phyloP scores from a whole-genome alignment of 2,888 invertebrate genomes.

The Hylaea fasciaria region DNA sequence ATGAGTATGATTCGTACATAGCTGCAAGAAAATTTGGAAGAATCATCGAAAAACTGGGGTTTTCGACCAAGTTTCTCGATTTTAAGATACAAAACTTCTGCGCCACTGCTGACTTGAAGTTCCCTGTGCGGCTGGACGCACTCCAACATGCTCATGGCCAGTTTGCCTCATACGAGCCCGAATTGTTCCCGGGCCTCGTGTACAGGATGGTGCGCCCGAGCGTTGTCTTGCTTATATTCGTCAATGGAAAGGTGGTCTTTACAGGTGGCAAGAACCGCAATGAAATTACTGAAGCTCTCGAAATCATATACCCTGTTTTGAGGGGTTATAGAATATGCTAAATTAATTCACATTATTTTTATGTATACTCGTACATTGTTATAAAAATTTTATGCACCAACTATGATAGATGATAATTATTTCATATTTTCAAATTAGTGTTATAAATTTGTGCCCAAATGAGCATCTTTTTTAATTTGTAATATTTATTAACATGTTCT shows the following conservation, averaged over 20 bases:
- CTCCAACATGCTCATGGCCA: conserved; percentile 90
- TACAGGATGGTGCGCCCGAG: conserved; percentile 99
- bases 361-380: too few relatives aligned
- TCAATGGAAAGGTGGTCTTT: conserved; percentile 99
- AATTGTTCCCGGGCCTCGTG: conserved; percentile 99
- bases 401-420: too few relatives aligned
- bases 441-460: too few relatives aligned
- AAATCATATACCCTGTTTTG: conserved; percentile 97
- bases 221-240: conserved; percentile 98
- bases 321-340: conserved; percentile 94
- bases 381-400: too few relatives aligned
- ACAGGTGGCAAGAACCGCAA: conserved; percentile 97
- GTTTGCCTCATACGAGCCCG: conserved; percentile 97
- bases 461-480: too few relatives aligned
- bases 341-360: conserved; percentile 12
- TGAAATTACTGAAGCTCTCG: conserved; percentile 96
- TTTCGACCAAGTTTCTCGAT: conserved; percentile 89
- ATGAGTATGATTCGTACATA: conserved; percentile 90
- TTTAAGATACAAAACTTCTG: conserved; percentile 92
- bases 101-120: conserved; percentile 90
- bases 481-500: too few relatives aligned
- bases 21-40: conserved; percentile 92
- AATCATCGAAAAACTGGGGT: conserved; percentile 92
- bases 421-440: too few relatives aligned
- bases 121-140: conserved; percentile 90